phyloP scores from a whole-genome alignment of 2,888 invertebrate genomes.

The Hypercompe scribonia region DNA sequence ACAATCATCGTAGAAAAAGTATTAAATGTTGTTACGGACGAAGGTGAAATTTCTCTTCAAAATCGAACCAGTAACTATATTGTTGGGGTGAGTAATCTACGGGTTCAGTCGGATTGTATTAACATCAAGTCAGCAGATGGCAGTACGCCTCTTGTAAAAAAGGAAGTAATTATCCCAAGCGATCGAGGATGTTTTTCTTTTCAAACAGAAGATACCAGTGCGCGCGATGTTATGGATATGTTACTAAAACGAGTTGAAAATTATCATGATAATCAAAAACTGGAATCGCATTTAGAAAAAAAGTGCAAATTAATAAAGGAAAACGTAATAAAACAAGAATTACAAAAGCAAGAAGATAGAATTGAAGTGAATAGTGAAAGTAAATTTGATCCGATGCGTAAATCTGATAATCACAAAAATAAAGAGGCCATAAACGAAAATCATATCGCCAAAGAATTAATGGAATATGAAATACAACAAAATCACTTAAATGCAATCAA shows the following conservation, averaged over 20 bases:
- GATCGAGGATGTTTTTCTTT: constrained; percentile 26
- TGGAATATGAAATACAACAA: constrained; percentile 62
- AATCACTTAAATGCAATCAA: constrained; percentile 65
- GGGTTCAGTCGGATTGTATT: constrained; percentile 20
- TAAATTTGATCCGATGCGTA: constrained; percentile 36
- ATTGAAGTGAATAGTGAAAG: constrained; percentile 58
- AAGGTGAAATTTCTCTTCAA: constrained; percentile 28
- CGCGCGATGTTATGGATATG: constrained; percentile 62
- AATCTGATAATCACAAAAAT: constrained; percentile 42
- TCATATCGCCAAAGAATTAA: constrained; percentile 66
- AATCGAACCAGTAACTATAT: constrained; percentile 22
- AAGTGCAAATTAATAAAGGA: constrained; percentile 60
- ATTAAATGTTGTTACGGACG: constrained; percentile 30
- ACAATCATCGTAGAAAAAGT: constrained; percentile 40
- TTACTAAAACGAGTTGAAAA: constrained; percentile 61
- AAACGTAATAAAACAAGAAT: constrained; percentile 58
- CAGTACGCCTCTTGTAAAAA: constrained; percentile 28
- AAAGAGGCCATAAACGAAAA: constrained; percentile 58
- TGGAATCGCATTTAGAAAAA: constrained; percentile 59
- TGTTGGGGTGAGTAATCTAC: constrained; percentile 22
- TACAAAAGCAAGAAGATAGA: constrained; percentile 60
- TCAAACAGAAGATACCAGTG: constrained; percentile 57
- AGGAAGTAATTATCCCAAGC: constrained; percentile 20
- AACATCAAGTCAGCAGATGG: constrained; percentile 23
- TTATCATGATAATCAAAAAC: constrained; percentile 58